Evolutionary conservation across 2,797 vertebrate species (phyloP).

Genomic region (Eremophila alpestris): DNA sequence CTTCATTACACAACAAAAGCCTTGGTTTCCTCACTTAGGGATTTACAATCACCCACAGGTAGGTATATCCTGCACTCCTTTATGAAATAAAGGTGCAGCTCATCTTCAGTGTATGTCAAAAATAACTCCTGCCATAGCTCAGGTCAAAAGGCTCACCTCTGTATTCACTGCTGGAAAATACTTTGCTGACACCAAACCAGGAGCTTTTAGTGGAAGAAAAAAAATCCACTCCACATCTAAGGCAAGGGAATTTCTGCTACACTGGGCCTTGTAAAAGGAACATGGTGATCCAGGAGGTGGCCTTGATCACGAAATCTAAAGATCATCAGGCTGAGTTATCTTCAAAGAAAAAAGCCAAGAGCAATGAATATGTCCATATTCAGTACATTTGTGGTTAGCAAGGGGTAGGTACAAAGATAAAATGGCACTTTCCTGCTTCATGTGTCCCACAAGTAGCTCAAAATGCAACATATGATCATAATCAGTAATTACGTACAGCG

Average conservation of each 20-base stretch:
- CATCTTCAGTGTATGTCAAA: neutral
- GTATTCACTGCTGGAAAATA: neutral
- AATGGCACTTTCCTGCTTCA: neutral
- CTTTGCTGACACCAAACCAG: neutral
- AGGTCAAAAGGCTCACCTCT: neutral
- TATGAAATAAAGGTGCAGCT: neutral
- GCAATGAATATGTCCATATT: neutral
- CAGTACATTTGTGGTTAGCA: neutral
- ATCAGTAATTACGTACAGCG: neutral
- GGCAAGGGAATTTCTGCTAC: neutral
- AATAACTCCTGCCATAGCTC: neutral
- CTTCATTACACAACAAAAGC: neutral
- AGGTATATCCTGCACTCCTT: neutral
- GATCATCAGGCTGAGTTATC: neutral
- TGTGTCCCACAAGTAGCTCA: neutral
- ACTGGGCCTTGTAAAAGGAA: neutral
- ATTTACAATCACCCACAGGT: neutral
- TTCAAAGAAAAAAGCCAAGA: neutral
- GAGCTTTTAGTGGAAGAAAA: neutral
- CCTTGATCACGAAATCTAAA: neutral
- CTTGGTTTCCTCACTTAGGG: neutral
- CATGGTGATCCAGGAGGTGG: neutral
- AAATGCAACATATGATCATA: neutral
- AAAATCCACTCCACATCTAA: neutral
- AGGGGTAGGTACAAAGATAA: neutral